Conservation (phyloP, 2,797 vertebrate genomes). For the Buceros bicornis region DNA sequence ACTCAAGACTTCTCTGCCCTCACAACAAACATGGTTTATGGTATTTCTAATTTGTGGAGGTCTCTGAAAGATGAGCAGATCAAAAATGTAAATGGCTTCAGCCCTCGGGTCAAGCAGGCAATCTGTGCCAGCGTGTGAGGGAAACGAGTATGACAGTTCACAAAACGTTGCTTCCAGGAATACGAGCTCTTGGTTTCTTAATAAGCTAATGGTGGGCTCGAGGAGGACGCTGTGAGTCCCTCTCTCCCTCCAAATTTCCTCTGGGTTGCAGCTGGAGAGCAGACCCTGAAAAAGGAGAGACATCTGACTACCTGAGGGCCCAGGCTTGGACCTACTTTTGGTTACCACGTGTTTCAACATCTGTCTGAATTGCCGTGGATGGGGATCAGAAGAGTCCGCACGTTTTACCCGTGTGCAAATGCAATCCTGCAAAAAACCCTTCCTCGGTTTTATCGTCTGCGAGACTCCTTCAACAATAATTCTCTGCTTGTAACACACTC, state of each 20-base stretch:
- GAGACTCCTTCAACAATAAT: constrained; percentile 25
- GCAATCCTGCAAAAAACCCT: not conserved
- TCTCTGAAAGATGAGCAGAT: constrained; percentile 62
- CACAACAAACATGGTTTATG: not conserved
- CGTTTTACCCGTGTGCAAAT: not conserved
- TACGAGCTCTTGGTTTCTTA: not conserved
- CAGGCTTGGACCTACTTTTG: not conserved
- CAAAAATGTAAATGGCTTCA: constrained; percentile 70
- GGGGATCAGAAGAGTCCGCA: not conserved
- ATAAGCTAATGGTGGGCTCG: not conserved
- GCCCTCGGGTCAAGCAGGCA: constrained; percentile 65
- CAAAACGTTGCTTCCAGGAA: constrained; percentile 67
- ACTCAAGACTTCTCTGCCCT: constrained; percentile 14
- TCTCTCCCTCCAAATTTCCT: constrained; percentile 11
- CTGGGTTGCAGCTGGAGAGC: constrained; percentile 32
- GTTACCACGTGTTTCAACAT: constrained; percentile 20
- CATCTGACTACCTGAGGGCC: not conserved
- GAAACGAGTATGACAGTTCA: constrained; percentile 67
- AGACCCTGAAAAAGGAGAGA: not conserved
- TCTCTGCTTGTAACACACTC: constrained; percentile 26
- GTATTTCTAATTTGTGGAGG: constrained; percentile 52
- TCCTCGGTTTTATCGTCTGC: not conserved
- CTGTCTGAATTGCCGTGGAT: not conserved
- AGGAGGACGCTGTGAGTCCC: not conserved
- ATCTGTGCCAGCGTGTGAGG: constrained; percentile 65